Evolutionary conservation across 2,888 invertebrate genomes (phyloP), one percentile per base, ranked within the genome.

Genomic region (Chydorus sphaericus): DNA sequence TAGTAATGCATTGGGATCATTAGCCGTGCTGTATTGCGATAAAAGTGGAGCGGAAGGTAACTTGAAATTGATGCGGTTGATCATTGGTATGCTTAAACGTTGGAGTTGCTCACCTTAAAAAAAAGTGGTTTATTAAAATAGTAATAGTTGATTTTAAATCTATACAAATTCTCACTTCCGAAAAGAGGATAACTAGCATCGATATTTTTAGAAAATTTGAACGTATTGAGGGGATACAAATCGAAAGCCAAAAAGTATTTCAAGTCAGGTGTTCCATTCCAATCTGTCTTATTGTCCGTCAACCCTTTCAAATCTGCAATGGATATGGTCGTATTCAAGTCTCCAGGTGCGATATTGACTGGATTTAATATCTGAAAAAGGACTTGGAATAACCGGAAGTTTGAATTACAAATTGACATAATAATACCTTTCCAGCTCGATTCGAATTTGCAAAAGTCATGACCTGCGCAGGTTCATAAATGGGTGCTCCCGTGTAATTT

Each of bases 221-320:
- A 82, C 80, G 68, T 90, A 66, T 89, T 81, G 62, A 85, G 81
- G 11, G 78, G 76, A 65, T 91, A 87, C 70, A 91, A 91, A 65
- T 92, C 91, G 62, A 89, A 91, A 0, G 85, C 82, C 14, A 92
- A 72, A 65, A 83, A 90, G 70, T 88, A 86, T 66, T 85, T 83
- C 63, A 82, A 80, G 64, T 91, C 89, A 0, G 88, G 80, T 37
- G 36, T 58, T 57, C 75, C 75, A 60, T 78, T 76, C 39, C 76
- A 74, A 50, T 76, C 76, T 23, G 70, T 61, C 59, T 59, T 63
- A 59, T 59, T 68, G 65, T 81, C 78, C 0, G 74, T 72, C 6
- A 61, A 48, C 4, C 63, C 58, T 5, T 57, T 59, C 50, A 68
- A 56, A 7, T 62, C 59, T 2, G 63, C 57, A 5, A 68, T 62